Conservation (phyloP, 2,113 vertebrate genomes). For the Ia io region DNA sequence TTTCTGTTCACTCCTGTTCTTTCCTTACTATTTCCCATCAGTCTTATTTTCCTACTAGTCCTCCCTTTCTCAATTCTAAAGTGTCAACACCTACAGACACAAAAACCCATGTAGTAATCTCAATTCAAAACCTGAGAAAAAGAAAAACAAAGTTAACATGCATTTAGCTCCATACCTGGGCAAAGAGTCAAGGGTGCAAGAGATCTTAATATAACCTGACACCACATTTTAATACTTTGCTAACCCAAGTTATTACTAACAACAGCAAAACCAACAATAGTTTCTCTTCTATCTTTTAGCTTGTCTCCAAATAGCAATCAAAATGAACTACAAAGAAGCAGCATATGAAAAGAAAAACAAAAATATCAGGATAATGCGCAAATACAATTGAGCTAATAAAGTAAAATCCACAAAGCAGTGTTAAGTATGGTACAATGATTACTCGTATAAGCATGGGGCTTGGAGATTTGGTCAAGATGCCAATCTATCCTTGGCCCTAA, state of each 20-base stretch:
- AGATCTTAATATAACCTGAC: not conserved
- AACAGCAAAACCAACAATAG: not conserved
- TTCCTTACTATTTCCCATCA: not conserved
- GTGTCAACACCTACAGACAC: not conserved
- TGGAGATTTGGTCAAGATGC: not conserved
- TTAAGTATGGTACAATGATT: not conserved
- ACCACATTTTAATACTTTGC: not conserved
- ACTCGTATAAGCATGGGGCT: not conserved
- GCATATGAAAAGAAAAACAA: not conserved
- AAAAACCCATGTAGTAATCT: not conserved
- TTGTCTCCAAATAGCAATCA: not conserved
- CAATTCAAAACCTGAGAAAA: not conserved
- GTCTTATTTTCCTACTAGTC: not conserved
- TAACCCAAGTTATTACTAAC: conserved; percentile 12
- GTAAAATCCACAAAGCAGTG: not conserved
- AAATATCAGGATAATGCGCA: not conserved
- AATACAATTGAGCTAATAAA: not conserved
- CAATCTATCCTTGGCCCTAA: not conserved
- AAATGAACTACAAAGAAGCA: not conserved
- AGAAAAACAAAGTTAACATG: not conserved
- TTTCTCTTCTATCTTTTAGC: not conserved
- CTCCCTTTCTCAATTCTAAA: not conserved
- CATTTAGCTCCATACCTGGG: not conserved
- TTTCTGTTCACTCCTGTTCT: not conserved
- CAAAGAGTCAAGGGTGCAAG: not conserved